A percentile compares a stretch with the other conserved stretches of the same genome.
Evolutionary conservation across 2,797 vertebrate genomes (phyloP).

Genomic region (Chloroceryle amazona): DNA sequence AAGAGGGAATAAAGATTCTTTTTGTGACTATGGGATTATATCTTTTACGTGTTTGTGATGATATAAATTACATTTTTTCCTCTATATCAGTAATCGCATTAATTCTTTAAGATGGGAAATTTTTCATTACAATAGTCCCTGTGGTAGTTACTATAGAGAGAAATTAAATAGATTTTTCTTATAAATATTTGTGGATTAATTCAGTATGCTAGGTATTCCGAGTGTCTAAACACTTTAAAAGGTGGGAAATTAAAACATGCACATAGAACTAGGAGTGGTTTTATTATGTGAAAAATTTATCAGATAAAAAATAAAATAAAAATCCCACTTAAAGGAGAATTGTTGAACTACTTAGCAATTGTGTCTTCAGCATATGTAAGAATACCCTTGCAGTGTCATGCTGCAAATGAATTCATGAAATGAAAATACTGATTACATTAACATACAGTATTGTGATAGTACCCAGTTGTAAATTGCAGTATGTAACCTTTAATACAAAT

Average conservation of each 20-base stretch:
- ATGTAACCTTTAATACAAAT: conserved; percentile 77
- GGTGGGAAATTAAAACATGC: conserved; percentile 56
- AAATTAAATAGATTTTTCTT: conserved; percentile 72
- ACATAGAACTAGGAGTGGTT: conserved; percentile 40
- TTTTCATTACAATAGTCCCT: conserved; percentile 78
- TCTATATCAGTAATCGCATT: conserved; percentile 73
- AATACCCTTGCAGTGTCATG: conserved; percentile 72
- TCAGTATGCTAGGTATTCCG: conserved; percentile 59
- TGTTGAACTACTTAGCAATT: conserved; percentile 66
- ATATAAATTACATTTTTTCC: conserved; percentile 73
- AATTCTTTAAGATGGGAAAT: conserved; percentile 75
- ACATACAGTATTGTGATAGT: conserved; percentile 76
- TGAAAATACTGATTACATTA: conserved; percentile 78
- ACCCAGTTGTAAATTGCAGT: conserved; percentile 68
- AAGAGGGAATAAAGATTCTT: conserved; percentile 72
- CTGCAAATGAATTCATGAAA: conserved; percentile 75
- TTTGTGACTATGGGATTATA: conserved; percentile 73
- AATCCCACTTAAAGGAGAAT: conserved; percentile 62
- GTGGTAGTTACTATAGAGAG: conserved; percentile 71
- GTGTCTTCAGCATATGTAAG: conserved; percentile 56
- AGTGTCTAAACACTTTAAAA: conserved; percentile 69
- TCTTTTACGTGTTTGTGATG: conserved; percentile 73
- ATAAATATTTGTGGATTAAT: conserved; percentile 75
- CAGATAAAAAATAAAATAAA: conserved; percentile 45
- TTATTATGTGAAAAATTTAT: conserved; percentile 66